Conservation (phyloP, 2,113 vertebrate genomes). For the Gallinago undulata region DNA sequence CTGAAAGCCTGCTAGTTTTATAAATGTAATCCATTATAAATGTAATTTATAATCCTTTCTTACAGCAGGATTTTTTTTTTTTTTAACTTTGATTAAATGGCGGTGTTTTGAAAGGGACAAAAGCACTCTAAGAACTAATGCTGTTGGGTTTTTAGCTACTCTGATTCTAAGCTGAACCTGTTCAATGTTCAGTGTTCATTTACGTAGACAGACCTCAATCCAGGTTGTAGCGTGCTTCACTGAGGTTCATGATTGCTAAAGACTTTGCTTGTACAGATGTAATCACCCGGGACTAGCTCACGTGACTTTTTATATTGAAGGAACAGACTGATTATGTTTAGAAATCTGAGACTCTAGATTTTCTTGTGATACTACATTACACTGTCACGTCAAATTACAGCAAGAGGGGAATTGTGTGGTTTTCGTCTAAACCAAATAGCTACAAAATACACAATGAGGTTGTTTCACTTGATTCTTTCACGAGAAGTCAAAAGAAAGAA, state of each 20-base stretch:
- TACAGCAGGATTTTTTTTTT: background rate
- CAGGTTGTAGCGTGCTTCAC: constrained; percentile 43
- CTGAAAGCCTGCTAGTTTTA: background rate
- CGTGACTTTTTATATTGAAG: constrained; percentile 23
- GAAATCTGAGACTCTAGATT: constrained; percentile 11
- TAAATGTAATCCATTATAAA: background rate
- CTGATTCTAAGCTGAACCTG: background rate
- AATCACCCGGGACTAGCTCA: constrained; percentile 60
- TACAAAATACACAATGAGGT: background rate
- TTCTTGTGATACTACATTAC: background rate
- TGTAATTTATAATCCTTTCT: background rate
- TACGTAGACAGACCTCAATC: background rate
- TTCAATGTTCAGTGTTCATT: background rate
- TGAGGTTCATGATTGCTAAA: constrained; percentile 63
- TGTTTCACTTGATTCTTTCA: background rate
- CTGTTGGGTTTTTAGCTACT: background rate
- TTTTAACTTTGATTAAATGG: background rate
- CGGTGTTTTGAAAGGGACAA: background rate
- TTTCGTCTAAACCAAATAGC: background rate
- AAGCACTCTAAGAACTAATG: background rate
- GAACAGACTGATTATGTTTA: constrained; percentile 40
- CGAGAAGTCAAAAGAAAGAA: background rate
- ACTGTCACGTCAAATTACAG: background rate
- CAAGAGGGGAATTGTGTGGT: background rate
- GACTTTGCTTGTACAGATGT: constrained; percentile 60